phyloP scores from a whole-genome alignment of 2,797 vertebrate genomes.

The Anas georgica region DNA sequence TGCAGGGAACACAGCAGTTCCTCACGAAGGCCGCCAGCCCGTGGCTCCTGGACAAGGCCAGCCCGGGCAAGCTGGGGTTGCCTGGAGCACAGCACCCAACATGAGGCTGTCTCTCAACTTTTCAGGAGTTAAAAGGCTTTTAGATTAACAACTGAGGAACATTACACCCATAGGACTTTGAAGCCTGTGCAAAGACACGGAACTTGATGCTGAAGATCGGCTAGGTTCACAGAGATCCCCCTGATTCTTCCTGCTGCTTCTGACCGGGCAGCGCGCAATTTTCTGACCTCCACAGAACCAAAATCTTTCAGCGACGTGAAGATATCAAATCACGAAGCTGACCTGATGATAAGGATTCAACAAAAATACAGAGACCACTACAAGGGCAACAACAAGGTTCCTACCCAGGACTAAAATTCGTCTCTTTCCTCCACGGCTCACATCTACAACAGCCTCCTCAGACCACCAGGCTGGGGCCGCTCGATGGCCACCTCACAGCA shows the following conservation, averaged over 20 bases:
- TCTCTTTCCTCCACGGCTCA: neutral
- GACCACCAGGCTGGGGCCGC: neutral
- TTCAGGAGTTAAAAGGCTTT: neutral
- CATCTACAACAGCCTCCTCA: neutral
- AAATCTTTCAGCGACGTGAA: neutral
- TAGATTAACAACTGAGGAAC: neutral
- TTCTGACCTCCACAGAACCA: neutral
- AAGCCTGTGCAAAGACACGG: neutral
- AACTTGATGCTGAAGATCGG: neutral
- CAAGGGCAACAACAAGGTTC: neutral
- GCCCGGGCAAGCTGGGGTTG: accelerated
- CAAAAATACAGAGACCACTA: neutral
- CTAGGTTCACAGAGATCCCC: neutral
- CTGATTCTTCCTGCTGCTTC: neutral
- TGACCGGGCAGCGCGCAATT: neutral
- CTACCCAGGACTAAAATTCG: neutral
- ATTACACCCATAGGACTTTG: neutral
- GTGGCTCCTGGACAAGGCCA: neutral
- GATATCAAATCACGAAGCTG: neutral
- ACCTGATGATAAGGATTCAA: neutral
- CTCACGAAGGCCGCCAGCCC: neutral
- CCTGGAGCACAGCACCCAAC: neutral
- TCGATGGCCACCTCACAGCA: neutral
- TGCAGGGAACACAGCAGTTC: neutral
- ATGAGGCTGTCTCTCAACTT: neutral